These are phyloP conservation scores for Stigmatopora argus DNA, from an alignment of 2,113 vertebrate species.

Conservation along the genomic window DNA sequence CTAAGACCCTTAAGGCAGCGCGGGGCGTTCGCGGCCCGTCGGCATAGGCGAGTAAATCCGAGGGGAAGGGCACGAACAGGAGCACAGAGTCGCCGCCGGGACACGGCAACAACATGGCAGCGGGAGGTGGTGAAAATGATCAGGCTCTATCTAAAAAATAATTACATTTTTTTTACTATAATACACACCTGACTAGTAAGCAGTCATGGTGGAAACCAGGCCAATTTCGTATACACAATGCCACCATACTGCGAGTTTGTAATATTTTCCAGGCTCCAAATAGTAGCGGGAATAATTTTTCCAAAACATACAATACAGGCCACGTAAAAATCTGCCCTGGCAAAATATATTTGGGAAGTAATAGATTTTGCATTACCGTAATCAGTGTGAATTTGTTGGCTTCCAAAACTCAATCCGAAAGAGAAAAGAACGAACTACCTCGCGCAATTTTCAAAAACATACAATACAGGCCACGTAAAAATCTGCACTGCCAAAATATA, in stretches of 20 bases:
- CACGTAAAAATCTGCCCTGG: neutral
- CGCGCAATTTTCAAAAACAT: neutral
- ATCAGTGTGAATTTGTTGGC: accelerated
- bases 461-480: neutral
- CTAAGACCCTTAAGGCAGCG: too few species aligned
- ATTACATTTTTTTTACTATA: too few species aligned
- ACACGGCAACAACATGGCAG: too few species aligned
- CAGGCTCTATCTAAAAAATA: too few species aligned
- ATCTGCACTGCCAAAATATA: neutral
- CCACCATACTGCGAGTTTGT: neutral
- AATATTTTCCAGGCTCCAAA: neutral
- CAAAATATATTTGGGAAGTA: neutral
- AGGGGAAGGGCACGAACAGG: too few species aligned
- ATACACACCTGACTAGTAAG: too few species aligned
- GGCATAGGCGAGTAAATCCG: too few species aligned
- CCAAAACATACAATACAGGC: neutral
- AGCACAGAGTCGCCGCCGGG: too few species aligned
- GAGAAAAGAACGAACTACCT: conserved; percentile 9
- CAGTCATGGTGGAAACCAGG: neutral
- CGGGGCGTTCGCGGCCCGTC: too few species aligned
- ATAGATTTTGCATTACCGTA: neutral
- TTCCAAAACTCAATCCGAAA: neutral
- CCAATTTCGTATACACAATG: neutral
- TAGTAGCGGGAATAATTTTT: neutral
- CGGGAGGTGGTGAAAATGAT: too few species aligned